Evolutionary conservation across 2,797 vertebrate species (phyloP).

Genomic region (Anabas testudineus): DNA sequence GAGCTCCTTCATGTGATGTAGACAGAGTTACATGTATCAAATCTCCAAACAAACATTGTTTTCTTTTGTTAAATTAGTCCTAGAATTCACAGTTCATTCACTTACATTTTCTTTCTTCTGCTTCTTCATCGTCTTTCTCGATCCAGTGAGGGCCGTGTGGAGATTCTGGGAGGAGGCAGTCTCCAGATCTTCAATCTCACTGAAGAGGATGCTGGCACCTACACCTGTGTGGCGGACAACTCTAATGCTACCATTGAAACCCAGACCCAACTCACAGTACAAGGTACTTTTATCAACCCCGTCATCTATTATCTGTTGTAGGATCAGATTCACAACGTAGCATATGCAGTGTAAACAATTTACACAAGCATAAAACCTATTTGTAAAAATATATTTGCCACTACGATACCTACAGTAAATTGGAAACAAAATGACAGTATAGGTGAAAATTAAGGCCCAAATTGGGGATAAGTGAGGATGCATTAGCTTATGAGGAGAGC

Average conservation of each 20-base stretch:
- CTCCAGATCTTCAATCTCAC: slow-evolving; percentile 87
- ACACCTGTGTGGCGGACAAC: slow-evolving; percentile 89
- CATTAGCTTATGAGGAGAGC: slow-evolving; percentile 13
- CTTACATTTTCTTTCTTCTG: slow-evolving; percentile 12
- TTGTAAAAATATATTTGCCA: too few species aligned
- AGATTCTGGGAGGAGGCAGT: slow-evolving; percentile 87
- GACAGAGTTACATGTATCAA: neutral
- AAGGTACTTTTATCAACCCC: slow-evolving; percentile 84
- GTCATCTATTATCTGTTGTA: neutral
- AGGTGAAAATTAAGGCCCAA: slow-evolving; percentile 11
- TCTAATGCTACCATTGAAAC: slow-evolving; percentile 88
- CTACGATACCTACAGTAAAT: too few species aligned
- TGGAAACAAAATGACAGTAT: neutral
- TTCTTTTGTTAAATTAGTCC: too few species aligned
- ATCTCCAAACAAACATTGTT: slow-evolving; percentile 3
- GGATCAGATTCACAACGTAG: neutral
- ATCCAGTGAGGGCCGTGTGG: slow-evolving; percentile 78
- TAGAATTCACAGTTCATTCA: too few species aligned
- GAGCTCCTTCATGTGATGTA: slow-evolving; percentile 1
- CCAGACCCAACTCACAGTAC: slow-evolving; percentile 89
- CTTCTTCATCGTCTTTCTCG: slow-evolving; percentile 1
- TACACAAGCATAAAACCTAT: neutral
- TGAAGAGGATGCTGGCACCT: slow-evolving; percentile 88
- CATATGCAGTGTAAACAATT: neutral
- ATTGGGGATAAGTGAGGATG: slow-evolving; percentile 30